A percentile compares a stretch with the other conserved stretches of the same genome.
Conservation (phyloP, 2,797 vertebrate species). For the Eutrigla gurnardus region DNA sequence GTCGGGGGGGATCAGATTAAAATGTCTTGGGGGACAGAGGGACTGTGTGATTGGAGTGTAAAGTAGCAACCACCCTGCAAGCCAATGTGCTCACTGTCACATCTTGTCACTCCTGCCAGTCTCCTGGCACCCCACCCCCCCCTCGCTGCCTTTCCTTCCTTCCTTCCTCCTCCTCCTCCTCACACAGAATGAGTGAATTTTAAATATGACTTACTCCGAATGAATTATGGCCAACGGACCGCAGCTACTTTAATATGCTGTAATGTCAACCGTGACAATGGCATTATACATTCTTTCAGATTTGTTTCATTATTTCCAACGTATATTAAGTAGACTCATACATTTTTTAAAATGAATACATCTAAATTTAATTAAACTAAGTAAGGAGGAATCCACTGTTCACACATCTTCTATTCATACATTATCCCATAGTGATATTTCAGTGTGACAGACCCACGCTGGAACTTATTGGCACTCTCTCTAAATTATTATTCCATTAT, state of each 20-base stretch:
- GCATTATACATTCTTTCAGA: conserved; percentile 10
- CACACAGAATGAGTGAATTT: conserved; percentile 40
- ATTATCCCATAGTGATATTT: conserved; percentile 34
- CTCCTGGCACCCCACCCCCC: conserved; percentile 49
- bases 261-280: conserved; percentile 7
- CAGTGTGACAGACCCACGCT: conserved; percentile 38
- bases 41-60: conserved; percentile 82
- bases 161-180: not conserved
- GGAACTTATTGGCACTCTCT: conserved; percentile 22
- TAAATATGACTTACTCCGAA: conserved; percentile 41
- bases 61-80: conserved; percentile 76
- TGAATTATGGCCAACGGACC: conserved; percentile 15
- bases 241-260: conserved; percentile 18
- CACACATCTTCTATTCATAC: conserved; percentile 29
- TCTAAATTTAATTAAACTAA: conserved; percentile 55
- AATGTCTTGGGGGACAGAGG: conserved; percentile 74
- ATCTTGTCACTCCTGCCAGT: conserved; percentile 78
- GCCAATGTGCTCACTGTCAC: conserved; percentile 81
- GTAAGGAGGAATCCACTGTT: conserved; percentile 43
- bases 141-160: conserved; percentile 8
- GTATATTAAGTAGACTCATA: conserved; percentile 40
- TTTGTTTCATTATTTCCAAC: conserved; percentile 44
- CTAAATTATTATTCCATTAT: conserved; percentile 47
- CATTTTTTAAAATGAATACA: conserved; percentile 32
- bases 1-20: conserved; percentile 77